Conservation (phyloP, 2,888 invertebrate species). For the Stratiomys singularior region DNA sequence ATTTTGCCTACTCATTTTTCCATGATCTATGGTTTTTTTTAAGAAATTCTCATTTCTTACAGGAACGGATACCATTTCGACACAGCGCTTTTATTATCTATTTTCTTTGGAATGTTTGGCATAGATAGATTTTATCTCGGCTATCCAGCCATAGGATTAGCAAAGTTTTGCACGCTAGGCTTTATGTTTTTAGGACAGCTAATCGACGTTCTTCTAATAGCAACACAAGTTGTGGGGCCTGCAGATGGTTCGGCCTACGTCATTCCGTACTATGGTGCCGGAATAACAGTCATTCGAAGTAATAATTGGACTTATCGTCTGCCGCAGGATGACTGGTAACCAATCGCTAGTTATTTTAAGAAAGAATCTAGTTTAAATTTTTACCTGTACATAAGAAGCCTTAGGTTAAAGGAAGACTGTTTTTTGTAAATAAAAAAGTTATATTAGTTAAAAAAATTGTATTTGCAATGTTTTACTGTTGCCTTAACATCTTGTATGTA, state of each 20-base stretch:
- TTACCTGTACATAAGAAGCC: slow-evolving; percentile 40
- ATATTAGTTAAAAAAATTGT: slow-evolving; percentile 30
- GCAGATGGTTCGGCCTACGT: slow-evolving; percentile 95
- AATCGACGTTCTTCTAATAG: slow-evolving; percentile 89
- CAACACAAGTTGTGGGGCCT: slow-evolving; percentile 81
- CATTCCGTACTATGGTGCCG: slow-evolving; percentile 93
- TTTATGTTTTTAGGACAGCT: slow-evolving; percentile 97
- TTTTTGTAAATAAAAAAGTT: slow-evolving; percentile 44
- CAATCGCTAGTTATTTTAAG: neutral
- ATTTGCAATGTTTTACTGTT: no score
- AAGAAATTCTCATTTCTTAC: slow-evolving; percentile 56
- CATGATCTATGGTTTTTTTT: neutral
- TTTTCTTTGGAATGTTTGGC: slow-evolving; percentile 98
- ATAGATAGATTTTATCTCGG: slow-evolving; percentile 98
- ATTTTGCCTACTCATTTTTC: neutral
- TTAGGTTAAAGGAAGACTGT: slow-evolving; percentile 41
- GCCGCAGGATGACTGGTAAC: slow-evolving; percentile 79
- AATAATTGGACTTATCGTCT: slow-evolving; percentile 86
- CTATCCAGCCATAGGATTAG: slow-evolving; percentile 93
- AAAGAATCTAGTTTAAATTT: slow-evolving; percentile 33
- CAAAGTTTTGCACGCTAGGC: slow-evolving; percentile 95
- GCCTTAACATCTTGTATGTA: no score
- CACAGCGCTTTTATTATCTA: slow-evolving; percentile 89
- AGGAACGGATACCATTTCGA: slow-evolving; percentile 96
- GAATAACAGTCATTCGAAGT: slow-evolving; percentile 80